Evolutionary conservation across 2,888 invertebrate genomes (phyloP), one percentile per base, ranked within the genome.

Genomic region (Lutraria lutraria): DNA sequence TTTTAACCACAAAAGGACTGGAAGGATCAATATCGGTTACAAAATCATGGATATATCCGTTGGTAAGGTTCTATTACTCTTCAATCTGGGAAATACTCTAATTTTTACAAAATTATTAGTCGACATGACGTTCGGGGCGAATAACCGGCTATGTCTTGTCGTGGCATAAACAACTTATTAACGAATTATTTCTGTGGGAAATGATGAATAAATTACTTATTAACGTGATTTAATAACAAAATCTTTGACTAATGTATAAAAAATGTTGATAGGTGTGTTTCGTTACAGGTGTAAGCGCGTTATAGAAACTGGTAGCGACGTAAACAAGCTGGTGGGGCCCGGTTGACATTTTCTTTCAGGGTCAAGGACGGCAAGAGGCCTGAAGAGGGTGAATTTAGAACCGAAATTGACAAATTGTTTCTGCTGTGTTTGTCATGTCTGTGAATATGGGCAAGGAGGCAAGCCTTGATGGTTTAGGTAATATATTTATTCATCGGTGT

Each of bases 401-500:
- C 43, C 52, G 34, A 79, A n/a, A 79, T 56, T 76, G 34, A 85
- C n/a, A 54, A 53, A 21, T 43, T 25, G 52, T 63, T 68, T n/a
- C 29, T 79, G 84, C 53, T 60, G 25, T 34, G 6, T 81, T 82
- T 86, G 89, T 60, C 92, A 94, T 94, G 94, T 93, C 92, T 88
- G 93, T 93, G 54, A 83, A 81, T 31, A 95, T 95, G 95, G 94
- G 94, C 12, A 95, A 95, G 88, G 95, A 95, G 91, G 94, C 95
- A 25, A 95, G 94, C 86, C 90, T 95, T 88, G 95, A 95, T 83
- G 95, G 94, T 87, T 89, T 95, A 85, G 94, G 95, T 95, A 90
- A 94, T 93, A 72, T 72, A 21, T 63, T 43, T 81, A 81, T 76
- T 76, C 34, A 31, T 76, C 4, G 25, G 12, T 63, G 8, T n/a